These are phyloP conservation scores for Nomada ferruginata DNA, from an alignment of 2,888 invertebrate genomes.

Conservation along the genomic window DNA sequence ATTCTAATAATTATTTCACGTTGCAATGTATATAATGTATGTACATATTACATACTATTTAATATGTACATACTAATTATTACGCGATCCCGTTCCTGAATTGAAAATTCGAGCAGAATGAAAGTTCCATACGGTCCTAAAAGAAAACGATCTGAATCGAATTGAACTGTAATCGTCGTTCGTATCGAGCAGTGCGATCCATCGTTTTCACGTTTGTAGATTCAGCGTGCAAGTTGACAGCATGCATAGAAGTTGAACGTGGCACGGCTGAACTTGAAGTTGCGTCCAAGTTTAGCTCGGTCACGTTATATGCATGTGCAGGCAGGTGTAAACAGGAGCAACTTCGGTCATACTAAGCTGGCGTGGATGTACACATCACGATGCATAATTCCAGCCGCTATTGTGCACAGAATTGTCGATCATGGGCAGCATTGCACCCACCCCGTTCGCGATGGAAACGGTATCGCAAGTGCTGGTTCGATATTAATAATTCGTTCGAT, in stretches of 20 bases:
- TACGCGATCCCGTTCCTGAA: no score
- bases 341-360: slow-evolving; percentile 17
- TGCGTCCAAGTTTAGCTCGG: slow-evolving; percentile 48
- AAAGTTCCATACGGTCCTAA: no score
- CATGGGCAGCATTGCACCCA: no score
- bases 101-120: no score
- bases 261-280: slow-evolving; percentile 48
- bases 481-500: no score
- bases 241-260: slow-evolving; percentile 46
- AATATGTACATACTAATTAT: no score
- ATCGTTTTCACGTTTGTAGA: slow-evolving; percentile 38
- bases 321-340: slow-evolving; percentile 31
- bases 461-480: no score
- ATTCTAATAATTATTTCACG: no score
- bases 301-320: slow-evolving; percentile 43
- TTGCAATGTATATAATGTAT: no score
- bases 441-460: no score
- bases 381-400: neutral
- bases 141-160: no score
- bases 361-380: neutral
- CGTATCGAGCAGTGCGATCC: neutral
- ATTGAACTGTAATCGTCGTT: neutral
- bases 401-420: slow-evolving; percentile 2
- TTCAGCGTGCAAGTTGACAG: slow-evolving; percentile 37
- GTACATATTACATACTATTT: no score